Evolutionary conservation across 2,888 invertebrate genomes (phyloP).

Genomic region (Philonicus albiceps): DNA sequence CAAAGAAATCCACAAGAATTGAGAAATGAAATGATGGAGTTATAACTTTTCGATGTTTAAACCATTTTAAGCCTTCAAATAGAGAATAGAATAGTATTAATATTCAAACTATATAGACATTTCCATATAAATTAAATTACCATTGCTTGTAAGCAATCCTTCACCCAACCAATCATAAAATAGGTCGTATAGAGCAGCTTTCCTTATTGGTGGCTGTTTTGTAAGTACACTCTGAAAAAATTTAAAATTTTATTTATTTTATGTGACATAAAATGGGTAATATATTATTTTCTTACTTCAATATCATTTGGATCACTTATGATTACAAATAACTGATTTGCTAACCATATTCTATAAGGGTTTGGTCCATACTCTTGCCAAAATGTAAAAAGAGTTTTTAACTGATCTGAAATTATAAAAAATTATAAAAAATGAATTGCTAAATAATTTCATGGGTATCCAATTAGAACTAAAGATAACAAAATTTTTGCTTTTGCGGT

Average conservation of each 20-base stretch:
- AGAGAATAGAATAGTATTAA: neutral
- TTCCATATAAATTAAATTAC: slow-evolving; percentile 50
- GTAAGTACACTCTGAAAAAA: slow-evolving; percentile 54
- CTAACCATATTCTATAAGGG: slow-evolving; percentile 53
- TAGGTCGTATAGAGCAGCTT: slow-evolving; percentile 62
- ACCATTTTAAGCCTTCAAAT: slow-evolving; percentile 63
- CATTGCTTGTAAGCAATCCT: slow-evolving; percentile 64
- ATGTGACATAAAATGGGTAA: neutral
- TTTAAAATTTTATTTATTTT: neutral
- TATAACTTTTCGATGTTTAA: slow-evolving; percentile 65
- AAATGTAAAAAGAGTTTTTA: slow-evolving; percentile 48
- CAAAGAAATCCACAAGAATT: slow-evolving; percentile 65
- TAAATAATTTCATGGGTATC: neutral
- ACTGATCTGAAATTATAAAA: neutral
- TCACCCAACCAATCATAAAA: slow-evolving; percentile 64
- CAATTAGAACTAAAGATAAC: too few species aligned
- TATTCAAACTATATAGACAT: neutral
- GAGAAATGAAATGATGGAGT: slow-evolving; percentile 67
- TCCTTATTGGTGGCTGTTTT: slow-evolving; percentile 63
- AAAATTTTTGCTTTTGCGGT: too few species aligned
- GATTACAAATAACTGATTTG: slow-evolving; percentile 51
- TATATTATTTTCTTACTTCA: slow-evolving; percentile 51
- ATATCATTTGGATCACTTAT: slow-evolving; percentile 53
- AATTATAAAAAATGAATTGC: neutral
- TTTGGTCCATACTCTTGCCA: slow-evolving; percentile 52